Evolutionary conservation across 2,888 invertebrate genomes (phyloP).

Genomic region (Cacoxenus indagator): DNA sequence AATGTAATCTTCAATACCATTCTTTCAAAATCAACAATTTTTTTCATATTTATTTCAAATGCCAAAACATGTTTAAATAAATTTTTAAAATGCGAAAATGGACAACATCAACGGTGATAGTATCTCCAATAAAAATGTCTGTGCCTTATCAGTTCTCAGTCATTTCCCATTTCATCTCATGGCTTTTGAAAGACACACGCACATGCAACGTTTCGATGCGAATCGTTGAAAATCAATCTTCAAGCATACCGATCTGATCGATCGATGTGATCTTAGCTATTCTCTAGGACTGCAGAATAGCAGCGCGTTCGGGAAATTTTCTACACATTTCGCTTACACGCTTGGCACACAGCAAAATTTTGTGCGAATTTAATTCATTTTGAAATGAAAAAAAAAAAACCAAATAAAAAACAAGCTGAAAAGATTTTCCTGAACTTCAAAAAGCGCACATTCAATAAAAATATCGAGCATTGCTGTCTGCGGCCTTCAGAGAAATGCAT

Average conservation of each 20-base stretch:
- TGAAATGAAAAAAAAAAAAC: slow-evolving; percentile 26
- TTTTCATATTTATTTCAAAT: no score
- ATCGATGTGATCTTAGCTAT: neutral
- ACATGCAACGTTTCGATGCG: slow-evolving; percentile 21
- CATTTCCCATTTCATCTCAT: neutral
- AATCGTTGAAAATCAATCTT: slow-evolving; percentile 32
- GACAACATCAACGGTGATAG: no score
- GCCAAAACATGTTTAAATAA: no score
- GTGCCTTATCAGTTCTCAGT: neutral
- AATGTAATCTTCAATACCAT: no score
- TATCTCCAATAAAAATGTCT: neutral
- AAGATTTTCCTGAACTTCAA: slow-evolving; percentile 50
- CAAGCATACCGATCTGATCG: slow-evolving; percentile 2
- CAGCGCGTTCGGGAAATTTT: neutral
- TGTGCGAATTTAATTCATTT: slow-evolving; percentile 5
- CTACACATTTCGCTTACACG: neutral
- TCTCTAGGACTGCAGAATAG: neutral
- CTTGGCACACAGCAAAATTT: neutral
- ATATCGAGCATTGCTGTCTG: slow-evolving; percentile 48
- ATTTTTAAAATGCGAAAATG: no score
- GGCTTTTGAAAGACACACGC: slow-evolving; percentile 9
- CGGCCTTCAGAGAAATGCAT: slow-evolving; percentile 58
- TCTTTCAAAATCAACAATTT: no score
- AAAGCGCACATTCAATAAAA: slow-evolving; percentile 33
- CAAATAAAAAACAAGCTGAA: slow-evolving; percentile 24